Evolutionary conservation across 2,113 vertebrate genomes (phyloP).

Genomic region (Salvelinus alpinus): DNA sequence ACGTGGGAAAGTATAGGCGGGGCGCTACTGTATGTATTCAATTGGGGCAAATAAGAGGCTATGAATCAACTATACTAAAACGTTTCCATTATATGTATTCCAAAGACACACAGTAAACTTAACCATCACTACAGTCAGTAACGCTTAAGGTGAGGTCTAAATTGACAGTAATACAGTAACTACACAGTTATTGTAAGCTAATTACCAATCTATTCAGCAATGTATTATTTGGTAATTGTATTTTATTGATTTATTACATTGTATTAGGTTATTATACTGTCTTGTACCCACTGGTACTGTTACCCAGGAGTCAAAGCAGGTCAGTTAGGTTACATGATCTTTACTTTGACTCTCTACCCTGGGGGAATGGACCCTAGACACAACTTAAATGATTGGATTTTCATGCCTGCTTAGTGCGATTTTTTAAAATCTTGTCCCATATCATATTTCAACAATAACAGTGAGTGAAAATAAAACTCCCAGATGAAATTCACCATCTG

Average conservation of each 20-base stretch:
- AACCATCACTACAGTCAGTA: not conserved
- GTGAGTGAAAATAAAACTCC: constrained; percentile 12
- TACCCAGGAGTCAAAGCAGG: not conserved
- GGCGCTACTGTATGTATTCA: constrained; percentile 22
- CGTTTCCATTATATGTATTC: not conserved
- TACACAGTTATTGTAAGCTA: not conserved
- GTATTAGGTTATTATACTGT: not conserved
- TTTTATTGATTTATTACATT: not conserved
- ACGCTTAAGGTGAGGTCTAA: not conserved
- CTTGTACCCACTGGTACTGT: not conserved
- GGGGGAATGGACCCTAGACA: not conserved
- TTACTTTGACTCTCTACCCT: not conserved
- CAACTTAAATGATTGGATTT: constrained; percentile 7
- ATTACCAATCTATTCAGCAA: not conserved
- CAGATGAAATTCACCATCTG: constrained; percentile 46
- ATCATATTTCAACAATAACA: constrained; percentile 40
- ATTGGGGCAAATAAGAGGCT: constrained; percentile 23
- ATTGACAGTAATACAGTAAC: not conserved
- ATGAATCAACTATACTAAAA: constrained; percentile 12
- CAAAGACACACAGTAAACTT: not conserved
- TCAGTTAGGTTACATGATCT: constrained; percentile 11
- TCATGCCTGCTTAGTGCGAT: constrained; percentile 11
- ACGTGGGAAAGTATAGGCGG: constrained; percentile 21
- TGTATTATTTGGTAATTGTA: not conserved
- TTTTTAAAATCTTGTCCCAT: constrained; percentile 43